Conservation (phyloP, 2,113 vertebrate species). For the Pseudopodoces humilis region DNA sequence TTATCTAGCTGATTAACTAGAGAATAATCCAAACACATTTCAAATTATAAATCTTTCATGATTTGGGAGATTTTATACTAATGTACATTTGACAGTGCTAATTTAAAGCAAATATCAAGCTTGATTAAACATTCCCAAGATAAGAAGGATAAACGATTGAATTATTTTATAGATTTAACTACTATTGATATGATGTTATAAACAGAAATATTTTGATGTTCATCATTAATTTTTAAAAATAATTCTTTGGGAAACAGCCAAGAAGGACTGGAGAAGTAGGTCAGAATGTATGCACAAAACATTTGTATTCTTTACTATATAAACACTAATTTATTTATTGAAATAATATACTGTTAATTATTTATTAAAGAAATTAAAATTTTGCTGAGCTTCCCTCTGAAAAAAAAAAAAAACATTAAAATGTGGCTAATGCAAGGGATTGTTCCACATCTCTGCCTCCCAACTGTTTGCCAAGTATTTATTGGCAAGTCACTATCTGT, state of each 20-base stretch:
- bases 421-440: slow-evolving; percentile 56
- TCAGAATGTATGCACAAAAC: slow-evolving; percentile 75
- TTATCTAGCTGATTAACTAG: slow-evolving; percentile 88
- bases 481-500: background rate
- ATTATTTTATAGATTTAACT: slow-evolving; percentile 93
- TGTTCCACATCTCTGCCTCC: slow-evolving; percentile 54
- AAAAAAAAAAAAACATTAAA: slow-evolving; percentile 64
- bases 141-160: slow-evolving; percentile 89
- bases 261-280: slow-evolving; percentile 66
- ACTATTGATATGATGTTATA: slow-evolving; percentile 83
- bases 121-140: slow-evolving; percentile 95
- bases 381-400: slow-evolving; percentile 67
- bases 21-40: slow-evolving; percentile 94
- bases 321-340: slow-evolving; percentile 81
- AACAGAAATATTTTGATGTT: slow-evolving; percentile 93
- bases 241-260: slow-evolving; percentile 78
- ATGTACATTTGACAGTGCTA: slow-evolving; percentile 91
- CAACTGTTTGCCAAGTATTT: slow-evolving; percentile 64
- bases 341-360: slow-evolving; percentile 79
- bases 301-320: slow-evolving; percentile 78
- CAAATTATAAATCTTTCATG: slow-evolving; percentile 98
- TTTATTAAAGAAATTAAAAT: slow-evolving; percentile 79
- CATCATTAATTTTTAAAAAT: slow-evolving; percentile 79
- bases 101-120: slow-evolving; percentile 97
- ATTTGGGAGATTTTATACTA: slow-evolving; percentile 96